Percentiles rank a stretch among this genome's conserved stretches.
Evolutionary conservation across 2,797 vertebrate genomes (phyloP).

Genomic region (Myripristis murdjan): DNA sequence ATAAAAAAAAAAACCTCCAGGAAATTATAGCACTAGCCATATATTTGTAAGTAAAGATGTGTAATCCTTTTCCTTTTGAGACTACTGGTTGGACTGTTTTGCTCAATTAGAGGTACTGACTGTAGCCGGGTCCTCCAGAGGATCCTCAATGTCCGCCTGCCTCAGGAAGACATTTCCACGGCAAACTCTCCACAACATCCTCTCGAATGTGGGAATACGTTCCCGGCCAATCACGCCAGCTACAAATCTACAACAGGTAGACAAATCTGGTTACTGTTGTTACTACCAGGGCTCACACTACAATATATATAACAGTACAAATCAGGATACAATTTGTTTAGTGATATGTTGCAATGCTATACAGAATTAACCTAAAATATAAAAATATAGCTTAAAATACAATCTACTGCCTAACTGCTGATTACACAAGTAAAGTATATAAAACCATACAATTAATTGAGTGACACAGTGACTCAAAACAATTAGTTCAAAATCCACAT

Average conservation of each 20-base stretch:
- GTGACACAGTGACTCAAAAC: too few species aligned
- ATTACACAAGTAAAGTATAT: too few species aligned
- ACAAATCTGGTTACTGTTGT: neutral
- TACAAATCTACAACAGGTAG: slow-evolving; percentile 88
- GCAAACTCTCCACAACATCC: slow-evolving; percentile 99
- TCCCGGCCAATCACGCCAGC: slow-evolving; percentile 96
- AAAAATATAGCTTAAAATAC: too few species aligned
- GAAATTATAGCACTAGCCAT: neutral
- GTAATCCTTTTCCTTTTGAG: neutral
- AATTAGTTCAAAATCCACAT: too few species aligned
- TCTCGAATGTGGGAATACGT: slow-evolving; percentile 95
- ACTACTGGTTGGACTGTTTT: too few species aligned
- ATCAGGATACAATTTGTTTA: too few species aligned
- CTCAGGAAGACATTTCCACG: slow-evolving; percentile 97
- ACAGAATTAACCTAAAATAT: too few species aligned
- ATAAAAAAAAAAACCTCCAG: neutral
- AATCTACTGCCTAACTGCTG: too few species aligned
- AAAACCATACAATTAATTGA: too few species aligned
- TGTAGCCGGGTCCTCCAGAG: slow-evolving; percentile 93
- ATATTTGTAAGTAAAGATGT: neutral
- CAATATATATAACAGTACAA: too few species aligned
- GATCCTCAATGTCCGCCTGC: slow-evolving; percentile 96
- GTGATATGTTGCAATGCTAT: too few species aligned
- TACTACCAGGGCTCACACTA: neutral
- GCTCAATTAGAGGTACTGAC: too few species aligned